Conservation (phyloP, 2,113 vertebrate species). For the Campylomormyrus numenius region DNA sequence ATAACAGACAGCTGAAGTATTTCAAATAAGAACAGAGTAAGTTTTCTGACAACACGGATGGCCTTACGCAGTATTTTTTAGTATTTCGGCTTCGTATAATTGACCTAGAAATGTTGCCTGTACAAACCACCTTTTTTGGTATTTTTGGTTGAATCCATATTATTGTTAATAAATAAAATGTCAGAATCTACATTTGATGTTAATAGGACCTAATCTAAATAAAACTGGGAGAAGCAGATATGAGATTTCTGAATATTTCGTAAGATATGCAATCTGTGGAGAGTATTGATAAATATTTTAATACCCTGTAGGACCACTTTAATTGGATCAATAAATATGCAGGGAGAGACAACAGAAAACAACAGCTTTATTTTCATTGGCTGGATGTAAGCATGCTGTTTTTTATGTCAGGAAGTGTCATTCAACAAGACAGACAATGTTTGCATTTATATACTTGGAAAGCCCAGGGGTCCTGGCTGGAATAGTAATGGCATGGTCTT, state of each 20-base stretch:
- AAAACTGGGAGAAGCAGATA: neutral
- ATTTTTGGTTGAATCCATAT: neutral
- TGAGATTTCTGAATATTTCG: neutral
- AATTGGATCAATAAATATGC: conserved; percentile 14
- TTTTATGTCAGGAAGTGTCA: neutral
- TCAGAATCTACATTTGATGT: neutral
- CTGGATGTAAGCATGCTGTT: neutral
- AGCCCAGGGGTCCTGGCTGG: neutral
- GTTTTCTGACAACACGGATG: neutral
- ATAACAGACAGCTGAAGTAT: neutral
- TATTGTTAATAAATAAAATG: neutral
- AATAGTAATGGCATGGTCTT: conserved; percentile 1
- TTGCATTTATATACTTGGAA: neutral
- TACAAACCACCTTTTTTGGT: neutral
- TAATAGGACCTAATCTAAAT: neutral
- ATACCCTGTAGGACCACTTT: conserved; percentile 8
- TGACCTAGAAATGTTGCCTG: neutral
- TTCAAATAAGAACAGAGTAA: neutral
- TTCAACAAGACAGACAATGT: conserved; percentile 19
- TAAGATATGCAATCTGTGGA: conserved; percentile 8
- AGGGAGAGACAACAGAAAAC: neutral
- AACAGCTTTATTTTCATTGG: neutral
- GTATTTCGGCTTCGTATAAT: neutral
- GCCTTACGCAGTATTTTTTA: neutral
- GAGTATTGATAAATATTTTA: conserved; percentile 16